Conservation (phyloP, 1,140 invertebrate species). For the Hylaeus volcanicus region DNA sequence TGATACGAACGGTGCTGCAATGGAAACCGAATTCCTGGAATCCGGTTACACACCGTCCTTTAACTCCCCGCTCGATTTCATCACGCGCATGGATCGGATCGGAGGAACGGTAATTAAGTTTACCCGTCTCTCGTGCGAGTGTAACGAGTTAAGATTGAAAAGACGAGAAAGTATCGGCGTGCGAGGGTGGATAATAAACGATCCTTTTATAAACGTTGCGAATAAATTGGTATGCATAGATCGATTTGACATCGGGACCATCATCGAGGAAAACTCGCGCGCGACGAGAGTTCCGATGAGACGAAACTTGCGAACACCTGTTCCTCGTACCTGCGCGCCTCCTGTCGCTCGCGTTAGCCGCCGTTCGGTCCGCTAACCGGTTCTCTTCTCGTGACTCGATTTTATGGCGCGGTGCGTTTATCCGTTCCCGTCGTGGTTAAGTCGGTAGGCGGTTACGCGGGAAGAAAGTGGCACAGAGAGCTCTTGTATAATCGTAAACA, state of each 20-base stretch:
- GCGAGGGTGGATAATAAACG: neutral
- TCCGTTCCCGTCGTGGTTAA: conserved; percentile 43
- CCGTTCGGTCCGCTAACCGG: conserved; percentile 52
- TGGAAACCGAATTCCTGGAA: neutral
- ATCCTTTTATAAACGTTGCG: neutral
- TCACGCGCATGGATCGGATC: neutral
- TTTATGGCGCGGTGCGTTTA: conserved; percentile 50
- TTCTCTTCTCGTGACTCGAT: conserved; percentile 57
- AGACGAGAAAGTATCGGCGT: neutral
- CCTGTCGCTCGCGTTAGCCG: conserved; percentile 3
- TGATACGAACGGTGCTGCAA: neutral
- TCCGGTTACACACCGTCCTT: neutral
- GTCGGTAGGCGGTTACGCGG: conserved; percentile 43
- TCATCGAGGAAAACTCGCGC: neutral
- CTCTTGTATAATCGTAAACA: conserved; percentile 42
- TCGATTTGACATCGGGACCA: no score
- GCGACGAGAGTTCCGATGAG: neutral
- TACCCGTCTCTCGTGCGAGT: neutral
- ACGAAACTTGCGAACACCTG: conserved; percentile 59
- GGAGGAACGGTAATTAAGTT: neutral
- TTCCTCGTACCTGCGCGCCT: conserved; percentile 45
- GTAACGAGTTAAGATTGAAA: neutral
- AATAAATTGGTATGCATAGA: no score
- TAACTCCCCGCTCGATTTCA: neutral
- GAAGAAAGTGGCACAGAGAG: conserved; percentile 46